Conservation (phyloP, 1,140 invertebrate genomes). For the Pygmarrhopalites habei region DNA sequence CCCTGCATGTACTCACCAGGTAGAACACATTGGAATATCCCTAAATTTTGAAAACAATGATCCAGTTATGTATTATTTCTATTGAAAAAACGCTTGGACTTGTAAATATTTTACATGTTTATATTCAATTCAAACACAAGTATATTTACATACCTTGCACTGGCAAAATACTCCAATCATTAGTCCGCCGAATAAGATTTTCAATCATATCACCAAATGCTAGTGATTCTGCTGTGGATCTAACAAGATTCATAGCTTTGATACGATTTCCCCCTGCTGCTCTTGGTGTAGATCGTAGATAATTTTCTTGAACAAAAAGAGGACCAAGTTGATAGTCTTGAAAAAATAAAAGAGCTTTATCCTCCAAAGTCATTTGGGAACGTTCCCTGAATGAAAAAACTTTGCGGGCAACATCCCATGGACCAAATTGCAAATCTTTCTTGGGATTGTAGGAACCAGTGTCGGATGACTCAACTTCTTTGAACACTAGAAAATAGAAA, state of each 20-base stretch:
- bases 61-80: too few species aligned
- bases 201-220: slow-evolving; percentile 80
- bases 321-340: slow-evolving; percentile 92
- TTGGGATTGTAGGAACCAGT: slow-evolving; percentile 44
- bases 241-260: slow-evolving; percentile 58
- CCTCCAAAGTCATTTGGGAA: slow-evolving; percentile 70
- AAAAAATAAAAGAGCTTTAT: slow-evolving; percentile 91
- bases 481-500: too few species aligned
- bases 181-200: slow-evolving; percentile 63
- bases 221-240: slow-evolving; percentile 73
- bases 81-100: too few species aligned
- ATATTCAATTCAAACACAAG: too few species aligned
- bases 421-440: slow-evolving; percentile 70
- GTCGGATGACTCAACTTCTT: too few species aligned
- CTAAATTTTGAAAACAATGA: too few species aligned
- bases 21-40: slow-evolving; percentile 82
- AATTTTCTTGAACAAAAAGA: slow-evolving; percentile 97
- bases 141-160: slow-evolving; percentile 82
- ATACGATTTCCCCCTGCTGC: slow-evolving; percentile 41
- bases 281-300: slow-evolving; percentile 64
- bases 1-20: slow-evolving; percentile 81
- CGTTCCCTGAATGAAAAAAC: slow-evolving; percentile 80
- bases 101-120: too few species aligned
- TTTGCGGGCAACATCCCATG: slow-evolving; percentile 87
- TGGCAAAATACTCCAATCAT: slow-evolving; percentile 85